Percentiles rank a stretch among this genome's conserved stretches.
Conservation (phyloP, 2,113 vertebrate genomes). For the Stomatorhinus ivindoensis region DNA sequence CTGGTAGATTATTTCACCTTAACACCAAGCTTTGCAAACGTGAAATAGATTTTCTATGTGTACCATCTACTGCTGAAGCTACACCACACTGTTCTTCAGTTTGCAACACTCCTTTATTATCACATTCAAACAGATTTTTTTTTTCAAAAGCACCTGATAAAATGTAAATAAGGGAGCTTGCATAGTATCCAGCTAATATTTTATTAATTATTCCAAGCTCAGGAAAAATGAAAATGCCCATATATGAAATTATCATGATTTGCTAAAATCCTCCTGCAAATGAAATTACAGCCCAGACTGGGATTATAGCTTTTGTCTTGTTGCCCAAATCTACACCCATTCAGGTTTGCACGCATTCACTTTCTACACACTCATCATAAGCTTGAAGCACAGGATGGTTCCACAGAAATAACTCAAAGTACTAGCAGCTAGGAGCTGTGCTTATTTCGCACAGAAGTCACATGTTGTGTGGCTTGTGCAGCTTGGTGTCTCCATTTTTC, state of each 20-base stretch:
- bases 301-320: background rate
- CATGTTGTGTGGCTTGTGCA: background rate
- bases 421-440: background rate
- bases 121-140: background rate
- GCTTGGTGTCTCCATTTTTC: background rate
- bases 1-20: background rate
- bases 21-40: background rate
- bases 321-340: background rate
- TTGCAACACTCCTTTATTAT: background rate
- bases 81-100: background rate
- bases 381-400: background rate
- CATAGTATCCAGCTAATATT: background rate
- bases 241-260: background rate
- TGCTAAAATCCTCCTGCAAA: background rate
- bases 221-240: background rate
- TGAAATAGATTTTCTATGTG: background rate
- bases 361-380: background rate
- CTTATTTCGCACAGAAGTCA: background rate
- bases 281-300: background rate
- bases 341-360: background rate
- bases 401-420: background rate
- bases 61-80: background rate
- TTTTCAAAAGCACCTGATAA: background rate
- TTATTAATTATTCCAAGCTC: background rate
- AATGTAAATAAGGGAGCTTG: background rate